Percentiles rank a stretch among this genome's conserved stretches.
These are phyloP conservation scores for Hoplodrina blanda DNA, from an alignment of 2,888 invertebrate species.

Conservation along the genomic window DNA sequence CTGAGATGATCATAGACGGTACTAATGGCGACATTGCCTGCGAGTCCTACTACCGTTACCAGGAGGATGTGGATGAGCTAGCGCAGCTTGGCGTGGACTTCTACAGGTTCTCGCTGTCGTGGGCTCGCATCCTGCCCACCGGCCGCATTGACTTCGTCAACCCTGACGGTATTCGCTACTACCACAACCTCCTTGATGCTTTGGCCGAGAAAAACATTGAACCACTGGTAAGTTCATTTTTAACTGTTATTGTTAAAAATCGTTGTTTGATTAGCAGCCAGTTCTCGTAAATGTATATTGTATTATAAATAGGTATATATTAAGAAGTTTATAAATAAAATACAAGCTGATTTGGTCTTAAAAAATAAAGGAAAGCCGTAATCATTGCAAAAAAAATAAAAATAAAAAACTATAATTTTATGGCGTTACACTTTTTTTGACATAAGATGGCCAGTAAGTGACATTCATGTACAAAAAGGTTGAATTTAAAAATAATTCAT, in stretches of 20 bases:
- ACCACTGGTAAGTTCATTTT: constrained; percentile 87
- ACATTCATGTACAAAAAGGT: too few species aligned
- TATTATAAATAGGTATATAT: too few species aligned
- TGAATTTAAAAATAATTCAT: too few species aligned
- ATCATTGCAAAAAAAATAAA: too few species aligned
- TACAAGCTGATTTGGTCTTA: too few species aligned
- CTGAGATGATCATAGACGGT: constrained; percentile 91
- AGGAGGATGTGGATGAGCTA: constrained; percentile 90
- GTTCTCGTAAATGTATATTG: too few species aligned
- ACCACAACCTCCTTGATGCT: constrained; percentile 92
- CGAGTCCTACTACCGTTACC: constrained; percentile 93
- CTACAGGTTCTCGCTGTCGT: constrained; percentile 91
- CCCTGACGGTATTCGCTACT: constrained; percentile 92
- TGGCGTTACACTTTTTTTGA: too few species aligned
- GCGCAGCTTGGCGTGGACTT: constrained; percentile 89
- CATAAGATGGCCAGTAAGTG: too few species aligned
- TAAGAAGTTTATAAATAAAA: too few species aligned
- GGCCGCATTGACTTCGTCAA: constrained; percentile 90
- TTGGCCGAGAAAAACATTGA: constrained; percentile 91
- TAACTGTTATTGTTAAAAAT: background rate
- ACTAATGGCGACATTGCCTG: constrained; percentile 93
- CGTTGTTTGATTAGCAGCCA: background rate
- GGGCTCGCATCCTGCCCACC: constrained; percentile 92
- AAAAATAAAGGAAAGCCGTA: too few species aligned
- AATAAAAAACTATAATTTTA: too few species aligned